These are phyloP conservation scores for Dendrophyllia cribrosa DNA, from an alignment of 64 coral and sea anemone species.

Conservation along the genomic window DNA sequence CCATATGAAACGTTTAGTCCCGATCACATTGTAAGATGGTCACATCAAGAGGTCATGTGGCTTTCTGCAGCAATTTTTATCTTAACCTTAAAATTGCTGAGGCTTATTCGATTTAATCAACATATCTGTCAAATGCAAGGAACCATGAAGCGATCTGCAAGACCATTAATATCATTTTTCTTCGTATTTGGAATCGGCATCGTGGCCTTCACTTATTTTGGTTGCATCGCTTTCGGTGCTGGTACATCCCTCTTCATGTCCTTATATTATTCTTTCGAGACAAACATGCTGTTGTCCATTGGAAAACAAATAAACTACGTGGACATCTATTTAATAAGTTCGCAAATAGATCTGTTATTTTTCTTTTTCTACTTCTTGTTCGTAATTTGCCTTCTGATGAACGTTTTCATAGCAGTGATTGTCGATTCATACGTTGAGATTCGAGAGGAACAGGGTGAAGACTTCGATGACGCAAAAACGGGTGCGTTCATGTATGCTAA, in stretches of 20 bases:
- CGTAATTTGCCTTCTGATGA: slow-evolving; percentile 23
- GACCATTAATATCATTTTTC: slow-evolving; percentile 50
- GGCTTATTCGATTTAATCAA: slow-evolving; percentile 66
- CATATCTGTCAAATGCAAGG: slow-evolving; percentile 63
- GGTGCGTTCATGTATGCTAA: not conserved
- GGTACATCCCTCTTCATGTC: slow-evolving; percentile 49
- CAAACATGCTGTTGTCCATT: not conserved
- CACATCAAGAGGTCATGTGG: slow-evolving; percentile 28
- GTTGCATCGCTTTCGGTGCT: slow-evolving; percentile 58
- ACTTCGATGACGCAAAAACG: not conserved
- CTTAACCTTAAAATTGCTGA: slow-evolving; percentile 64
- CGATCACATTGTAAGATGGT: slow-evolving; percentile 65
- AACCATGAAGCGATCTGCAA: slow-evolving; percentile 62
- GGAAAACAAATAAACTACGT: slow-evolving; percentile 8
- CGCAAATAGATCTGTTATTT: not conserved
- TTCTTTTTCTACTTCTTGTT: slow-evolving; percentile 4
- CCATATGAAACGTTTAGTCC: slow-evolving; percentile 56
- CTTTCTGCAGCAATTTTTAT: slow-evolving; percentile 70
- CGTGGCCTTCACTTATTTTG: slow-evolving; percentile 57
- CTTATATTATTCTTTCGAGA: slow-evolving; percentile 25
- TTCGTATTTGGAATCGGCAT: slow-evolving; percentile 45
- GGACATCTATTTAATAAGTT: not conserved
- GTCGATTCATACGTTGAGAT: slow-evolving; percentile 34
- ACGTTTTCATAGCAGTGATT: slow-evolving; percentile 42
- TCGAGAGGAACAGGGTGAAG: not conserved